phyloP scores from a whole-genome alignment of 2,888 invertebrate species.

The Chaetogeoica ovagalla region DNA sequence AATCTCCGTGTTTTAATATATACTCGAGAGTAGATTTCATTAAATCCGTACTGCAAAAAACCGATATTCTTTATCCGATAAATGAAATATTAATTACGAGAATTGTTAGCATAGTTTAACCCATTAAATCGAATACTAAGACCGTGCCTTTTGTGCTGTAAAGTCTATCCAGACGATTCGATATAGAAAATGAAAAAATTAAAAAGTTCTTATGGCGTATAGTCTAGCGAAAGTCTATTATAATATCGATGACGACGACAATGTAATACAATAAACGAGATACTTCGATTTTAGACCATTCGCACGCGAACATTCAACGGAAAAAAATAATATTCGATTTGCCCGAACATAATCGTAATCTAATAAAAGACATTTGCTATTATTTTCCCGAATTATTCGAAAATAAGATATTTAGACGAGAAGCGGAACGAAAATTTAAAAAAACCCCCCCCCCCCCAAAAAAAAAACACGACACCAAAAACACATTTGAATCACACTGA shows the following conservation, averaged over 20 bases:
- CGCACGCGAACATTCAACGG: neutral
- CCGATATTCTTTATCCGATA: neutral
- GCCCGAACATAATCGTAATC: too few relatives aligned
- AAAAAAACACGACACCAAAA: too few relatives aligned
- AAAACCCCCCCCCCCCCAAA: too few relatives aligned
- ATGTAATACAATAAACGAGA: neutral
- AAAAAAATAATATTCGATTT: too few relatives aligned
- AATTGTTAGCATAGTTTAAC: neutral
- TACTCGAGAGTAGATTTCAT: neutral
- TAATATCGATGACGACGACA: neutral
- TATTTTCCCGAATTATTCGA: too few relatives aligned
- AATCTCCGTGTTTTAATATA: neutral
- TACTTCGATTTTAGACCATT: neutral
- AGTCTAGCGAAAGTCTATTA: neutral
- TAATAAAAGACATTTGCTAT: too few relatives aligned
- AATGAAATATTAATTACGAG: neutral
- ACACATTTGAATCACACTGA: too few relatives aligned
- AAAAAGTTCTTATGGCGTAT: neutral
- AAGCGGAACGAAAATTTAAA: too few relatives aligned
- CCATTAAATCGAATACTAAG: constrained; percentile 4
- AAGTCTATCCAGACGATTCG: neutral
- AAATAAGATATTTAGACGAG: too few relatives aligned
- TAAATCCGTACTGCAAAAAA: neutral
- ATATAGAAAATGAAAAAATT: neutral
- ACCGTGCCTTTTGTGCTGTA: neutral